Base-by-base conservation (phyloP, 2,888 invertebrate genomes). In the Apotomis turbidana region DNA sequence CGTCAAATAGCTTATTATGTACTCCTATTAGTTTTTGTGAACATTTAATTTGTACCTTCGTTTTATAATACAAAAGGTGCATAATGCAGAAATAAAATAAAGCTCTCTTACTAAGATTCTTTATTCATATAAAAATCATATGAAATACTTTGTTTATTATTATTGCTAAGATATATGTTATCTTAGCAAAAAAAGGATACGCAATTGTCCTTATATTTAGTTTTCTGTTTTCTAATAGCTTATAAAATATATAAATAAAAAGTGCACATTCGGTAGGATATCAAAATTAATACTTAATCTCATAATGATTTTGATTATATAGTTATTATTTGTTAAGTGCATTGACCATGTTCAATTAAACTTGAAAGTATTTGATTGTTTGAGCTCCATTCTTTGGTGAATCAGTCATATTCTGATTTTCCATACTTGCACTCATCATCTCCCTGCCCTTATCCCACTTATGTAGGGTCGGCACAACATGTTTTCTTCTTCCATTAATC, bases 61-160 rank as follows among this genome's bases (percentile, higher is more conserved):
- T 27, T 27, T 27, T 27, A 27, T 27, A 27, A 27, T 27, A 27
- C 2, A 27, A 27, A 27, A 27, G 27, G 27, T 27, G 2, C 27
- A 27, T 27, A 27, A 27, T 27, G 27, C 27, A 27, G 27, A 67
- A 59, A 59, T 9, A 68, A 59, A 44, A 57, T 4, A 10, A 12
- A 38, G 9, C 58, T 13, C 15, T 52, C 27, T 57, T 68, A 51
- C 57, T 66, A 41, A 62, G 49, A 61, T 58, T 51, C 61, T 71
- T 57, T 71, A 71, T 71, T 71, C 9, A 12, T 51, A 52, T 57
- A 71, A 71, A 71, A 71, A 68, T 51, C 61, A 44, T 57, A 71
- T 68, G 67, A 57, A 61, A 41, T 61, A 71, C 38, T 13, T 6
- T 10, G 5, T 38, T 12, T 66, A 57, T 46, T 41, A 41, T 66